A percentile compares a stretch with the other conserved stretches of the same genome.
phyloP scores from a whole-genome alignment of 2,888 invertebrate species.

The Epiblema foenella region DNA sequence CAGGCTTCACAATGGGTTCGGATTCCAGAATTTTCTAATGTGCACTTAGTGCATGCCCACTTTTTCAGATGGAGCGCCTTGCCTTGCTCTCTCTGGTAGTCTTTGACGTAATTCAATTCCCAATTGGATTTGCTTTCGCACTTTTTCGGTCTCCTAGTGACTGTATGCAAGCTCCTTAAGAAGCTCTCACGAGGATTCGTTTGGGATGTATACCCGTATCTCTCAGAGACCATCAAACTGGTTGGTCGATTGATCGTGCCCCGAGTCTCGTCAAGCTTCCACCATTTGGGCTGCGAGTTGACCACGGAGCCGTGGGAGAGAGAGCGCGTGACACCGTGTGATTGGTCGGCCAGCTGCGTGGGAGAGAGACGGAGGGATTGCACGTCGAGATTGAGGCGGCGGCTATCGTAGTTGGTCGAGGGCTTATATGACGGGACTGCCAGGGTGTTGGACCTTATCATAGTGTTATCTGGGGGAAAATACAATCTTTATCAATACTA shows the following conservation, averaged over 20 bases:
- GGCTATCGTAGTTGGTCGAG: conserved; percentile 67
- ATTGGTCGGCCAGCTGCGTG: conserved; percentile 72
- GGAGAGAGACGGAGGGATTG: conserved; percentile 74
- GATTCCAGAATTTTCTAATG: conserved; percentile 88
- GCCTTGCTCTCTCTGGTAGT: conserved; percentile 78
- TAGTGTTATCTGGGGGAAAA: conserved; percentile 75
- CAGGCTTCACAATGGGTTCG: conserved; percentile 90
- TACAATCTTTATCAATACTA: not conserved
- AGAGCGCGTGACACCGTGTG: conserved; percentile 85
- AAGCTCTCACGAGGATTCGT: conserved; percentile 74
- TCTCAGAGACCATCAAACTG: conserved; percentile 85
- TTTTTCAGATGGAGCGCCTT: conserved; percentile 76
- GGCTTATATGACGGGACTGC: conserved; percentile 82
- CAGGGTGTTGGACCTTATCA: conserved; percentile 82
- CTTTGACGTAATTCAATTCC: conserved; percentile 79
- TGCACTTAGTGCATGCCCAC: conserved; percentile 91
- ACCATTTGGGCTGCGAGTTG: conserved; percentile 79
- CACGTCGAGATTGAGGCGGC: conserved; percentile 72
- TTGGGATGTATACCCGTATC: conserved; percentile 67
- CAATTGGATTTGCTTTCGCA: conserved; percentile 79
- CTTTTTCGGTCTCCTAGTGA: conserved; percentile 78
- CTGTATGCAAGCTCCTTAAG: conserved; percentile 75
- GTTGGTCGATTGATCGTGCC: conserved; percentile 83
- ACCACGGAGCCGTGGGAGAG: conserved; percentile 87
- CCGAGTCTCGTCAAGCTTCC: conserved; percentile 78